These are phyloP conservation scores for Platichthys flesus DNA, from an alignment of 2,113 vertebrate genomes.

Conservation along the genomic window DNA sequence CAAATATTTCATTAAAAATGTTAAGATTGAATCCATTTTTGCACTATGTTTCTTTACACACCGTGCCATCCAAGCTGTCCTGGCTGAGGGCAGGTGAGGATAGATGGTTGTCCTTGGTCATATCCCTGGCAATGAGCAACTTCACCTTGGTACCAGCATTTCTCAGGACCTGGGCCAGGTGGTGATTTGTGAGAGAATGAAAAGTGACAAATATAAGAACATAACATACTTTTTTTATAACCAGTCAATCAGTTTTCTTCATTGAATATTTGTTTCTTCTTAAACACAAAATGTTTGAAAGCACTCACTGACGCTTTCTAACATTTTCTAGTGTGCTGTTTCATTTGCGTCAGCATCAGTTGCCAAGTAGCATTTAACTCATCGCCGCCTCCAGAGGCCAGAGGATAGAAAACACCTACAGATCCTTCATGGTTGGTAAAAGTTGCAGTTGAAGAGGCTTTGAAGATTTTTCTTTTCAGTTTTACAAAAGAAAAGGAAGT, in stretches of 20 bases:
- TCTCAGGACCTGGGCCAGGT: slow-evolving; percentile 84
- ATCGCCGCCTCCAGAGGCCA: not conserved
- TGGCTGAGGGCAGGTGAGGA: slow-evolving; percentile 71
- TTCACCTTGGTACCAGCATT: slow-evolving; percentile 92
- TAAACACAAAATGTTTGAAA: too few species aligned
- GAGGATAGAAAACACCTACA: not conserved
- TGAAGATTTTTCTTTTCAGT: too few species aligned
- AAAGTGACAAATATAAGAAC: too few species aligned
- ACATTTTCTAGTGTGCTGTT: not conserved
- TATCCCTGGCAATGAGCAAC: slow-evolving; percentile 89
- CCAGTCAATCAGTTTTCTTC: too few species aligned
- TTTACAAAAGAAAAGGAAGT: not conserved
- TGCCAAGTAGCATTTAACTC: not conserved
- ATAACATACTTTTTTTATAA: too few species aligned
- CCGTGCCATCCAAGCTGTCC: slow-evolving; percentile 70
- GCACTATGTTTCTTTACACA: slow-evolving; percentile 11
- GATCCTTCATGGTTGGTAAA: not conserved
- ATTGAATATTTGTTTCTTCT: too few species aligned
- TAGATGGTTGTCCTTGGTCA: slow-evolving; percentile 80
- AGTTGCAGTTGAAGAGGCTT: not conserved
- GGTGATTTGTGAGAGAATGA: too few species aligned
- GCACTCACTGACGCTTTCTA: too few species aligned
- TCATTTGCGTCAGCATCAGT: too few species aligned
- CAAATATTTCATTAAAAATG: not conserved
- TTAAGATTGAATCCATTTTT: not conserved